phyloP scores from a whole-genome alignment of 2,888 invertebrate species.

The Strigamia maritima region DNA sequence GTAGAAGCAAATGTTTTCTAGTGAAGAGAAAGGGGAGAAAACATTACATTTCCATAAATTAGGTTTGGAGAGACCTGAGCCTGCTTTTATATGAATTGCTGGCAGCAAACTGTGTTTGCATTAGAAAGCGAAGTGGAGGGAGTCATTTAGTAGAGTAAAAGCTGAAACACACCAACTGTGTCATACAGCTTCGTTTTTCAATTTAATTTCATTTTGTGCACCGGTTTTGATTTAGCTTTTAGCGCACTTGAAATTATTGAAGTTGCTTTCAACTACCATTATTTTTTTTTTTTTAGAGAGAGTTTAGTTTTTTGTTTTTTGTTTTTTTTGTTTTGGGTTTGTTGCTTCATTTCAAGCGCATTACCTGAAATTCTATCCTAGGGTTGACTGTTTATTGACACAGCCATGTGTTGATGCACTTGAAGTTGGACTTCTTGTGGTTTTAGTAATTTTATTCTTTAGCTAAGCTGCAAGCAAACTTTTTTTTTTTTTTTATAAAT shows the following conservation, averaged over 20 bases:
- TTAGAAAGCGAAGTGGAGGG: conserved; percentile 27
- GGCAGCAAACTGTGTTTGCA: conserved; percentile 31
- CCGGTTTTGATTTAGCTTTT: conserved; percentile 28
- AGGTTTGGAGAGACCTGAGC: conserved; percentile 34
- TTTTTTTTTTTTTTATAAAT: neutral
- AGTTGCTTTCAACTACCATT: neutral
- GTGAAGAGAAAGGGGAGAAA: neutral
- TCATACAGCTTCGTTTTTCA: conserved; percentile 32
- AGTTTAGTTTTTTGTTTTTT: neutral
- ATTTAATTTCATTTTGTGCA: conserved; percentile 22
- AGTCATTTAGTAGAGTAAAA: conserved; percentile 31
- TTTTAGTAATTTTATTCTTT: neutral
- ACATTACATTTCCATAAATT: conserved; percentile 34
- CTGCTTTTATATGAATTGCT: conserved; percentile 32
- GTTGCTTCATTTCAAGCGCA: neutral
- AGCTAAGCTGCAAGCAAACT: conserved; percentile 11
- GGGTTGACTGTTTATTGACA: neutral
- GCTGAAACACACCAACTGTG: conserved; percentile 31
- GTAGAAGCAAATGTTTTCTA: conserved; percentile 15
- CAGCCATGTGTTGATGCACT: conserved; percentile 9
- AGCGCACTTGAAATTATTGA: conserved; percentile 18
- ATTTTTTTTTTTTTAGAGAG: neutral
- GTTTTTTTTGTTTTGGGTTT: neutral
- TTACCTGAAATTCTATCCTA: conserved; percentile 22
- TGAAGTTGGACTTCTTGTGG: neutral